These are phyloP conservation scores for Spodoptera picta DNA, from an alignment of 2,888 invertebrate genomes.

Conservation along the genomic window DNA sequence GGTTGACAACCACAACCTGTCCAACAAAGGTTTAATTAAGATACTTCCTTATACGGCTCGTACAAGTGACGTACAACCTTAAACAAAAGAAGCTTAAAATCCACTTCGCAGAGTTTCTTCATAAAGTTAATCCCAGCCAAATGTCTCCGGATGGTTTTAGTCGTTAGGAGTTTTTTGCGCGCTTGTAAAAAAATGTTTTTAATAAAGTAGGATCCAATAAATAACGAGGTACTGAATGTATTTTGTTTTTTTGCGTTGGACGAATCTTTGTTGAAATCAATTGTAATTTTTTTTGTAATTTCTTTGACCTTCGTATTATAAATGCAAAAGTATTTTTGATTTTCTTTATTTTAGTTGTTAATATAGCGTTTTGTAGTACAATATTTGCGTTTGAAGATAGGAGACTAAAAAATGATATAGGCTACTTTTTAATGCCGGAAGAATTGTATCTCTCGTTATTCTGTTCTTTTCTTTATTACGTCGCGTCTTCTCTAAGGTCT, in stretches of 20 bases:
- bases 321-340: no score
- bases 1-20: slow-evolving; percentile 40
- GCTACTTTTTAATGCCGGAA: no score
- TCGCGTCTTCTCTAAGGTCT: no score
- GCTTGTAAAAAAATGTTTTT: slow-evolving; percentile 44
- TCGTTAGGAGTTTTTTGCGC: slow-evolving; percentile 41
- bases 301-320: no score
- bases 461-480: no score
- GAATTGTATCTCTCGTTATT: no score
- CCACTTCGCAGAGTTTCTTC: slow-evolving; percentile 58
- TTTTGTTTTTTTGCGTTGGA: background rate
- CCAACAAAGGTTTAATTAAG: slow-evolving; percentile 57
- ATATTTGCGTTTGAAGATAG: no score
- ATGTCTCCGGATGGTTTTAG: slow-evolving; percentile 37
- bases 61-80: slow-evolving; percentile 54
- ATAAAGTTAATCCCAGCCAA: slow-evolving; percentile 52
- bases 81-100: slow-evolving; percentile 64
- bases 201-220: slow-evolving; percentile 35
- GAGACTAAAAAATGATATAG: no score
- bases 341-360: no score
- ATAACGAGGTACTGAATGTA: slow-evolving; percentile 8
- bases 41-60: slow-evolving; percentile 51
- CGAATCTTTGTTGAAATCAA: no score
- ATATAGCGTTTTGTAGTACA: no score
- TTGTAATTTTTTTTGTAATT: no score